Evolutionary conservation across 2,113 vertebrate genomes (phyloP), one percentile per base, ranked within the genome.

Genomic region (Bubo scandiacus): DNA sequence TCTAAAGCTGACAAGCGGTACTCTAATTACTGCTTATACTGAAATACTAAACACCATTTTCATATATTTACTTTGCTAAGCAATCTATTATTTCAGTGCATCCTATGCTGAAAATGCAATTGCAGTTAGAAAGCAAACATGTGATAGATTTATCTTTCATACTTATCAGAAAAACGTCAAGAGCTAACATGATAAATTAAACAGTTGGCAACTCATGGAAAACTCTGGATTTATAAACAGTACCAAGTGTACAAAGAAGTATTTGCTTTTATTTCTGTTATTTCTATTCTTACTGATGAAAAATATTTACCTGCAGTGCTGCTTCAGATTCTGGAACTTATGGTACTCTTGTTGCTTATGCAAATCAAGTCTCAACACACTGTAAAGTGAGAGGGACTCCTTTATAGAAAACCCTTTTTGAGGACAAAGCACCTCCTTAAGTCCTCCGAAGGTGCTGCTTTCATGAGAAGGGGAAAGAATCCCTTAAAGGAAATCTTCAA

Each of bases 1-100:
- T 95, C 70, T 97, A 94, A 94, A 98, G 95, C 94, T 97, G 97
- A 94, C 94, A 98, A 93, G 90, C 87, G 32, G 49, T 68, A 96
- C 90, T 87, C 88, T 94, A 97, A 97, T 97, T 97, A 96, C 85
- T 95, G 68, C 71, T 96, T 97, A 92, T 58, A 95, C 54, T 92
- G 90, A 97, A 94, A 97, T 93, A 94, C 91, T 97, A 95, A 97
- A 82, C 92, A 96, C 93, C 62, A 90, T 78, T 97, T 96, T 96
- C 86, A 89, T 91, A 82, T 97, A 94, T 97, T 97, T 96, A 96
- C 86, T 97, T 95, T 92, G 65, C 94, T 93, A 95, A 96, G 91
- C 65, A 94, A 95, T 96, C 89, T 92, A 91, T 96, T 97, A 96
- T 90, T 97, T 94, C 72, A 74, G 58, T 94, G 72, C 74, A 95